Base-by-base conservation (phyloP, 2,113 vertebrate species). In the Nerophis ophidion region DNA sequence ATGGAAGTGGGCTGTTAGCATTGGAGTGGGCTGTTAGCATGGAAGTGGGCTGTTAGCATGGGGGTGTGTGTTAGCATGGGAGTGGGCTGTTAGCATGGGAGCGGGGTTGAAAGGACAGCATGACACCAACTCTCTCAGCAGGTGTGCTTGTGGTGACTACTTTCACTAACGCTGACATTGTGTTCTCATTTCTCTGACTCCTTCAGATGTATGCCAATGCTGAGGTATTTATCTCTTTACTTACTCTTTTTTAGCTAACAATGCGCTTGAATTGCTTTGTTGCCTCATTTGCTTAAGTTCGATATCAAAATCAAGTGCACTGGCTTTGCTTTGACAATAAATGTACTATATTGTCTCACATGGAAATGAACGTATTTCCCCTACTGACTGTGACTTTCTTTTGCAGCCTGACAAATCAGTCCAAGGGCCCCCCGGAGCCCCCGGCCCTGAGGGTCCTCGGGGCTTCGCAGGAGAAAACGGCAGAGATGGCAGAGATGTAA, bases 201-300 rank as follows among this genome's bases (percentile, higher is more conserved):
- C 90, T 90, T 89, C 90, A 92, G 91, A 92, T 91, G 88, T 91
- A 66, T 92, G 89, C 91, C 87, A 92, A 92, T 91, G 89, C 88
- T 81, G 91, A 92, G 91, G 91, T 92, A 92, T 89, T 92, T 91
- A 83, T 85, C 80, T 71, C 67, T 62, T 70, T 17, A 48, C 58
- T 81, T 75, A 50, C 69, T 59, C 77, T 46, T 74, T 61, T 59
- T 71, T 61, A 79, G 65, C 74, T 78, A 84, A 77, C 85, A 69
- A 85, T 84, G 82, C 71, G 82, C 84, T 83, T 75, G 10, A 50
- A 40, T 80, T 80, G 77, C 79, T 66, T 86, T 65, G 78, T 78
- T 69, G 50, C 61, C 79, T 81, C 19, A 49, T 63, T 44, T 80
- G 75, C 88, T 86, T 81, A 65, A 50, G n/a, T 84, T 70, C 71